phyloP scores from a whole-genome alignment of 2,797 vertebrate species.

The Gambusia yucatana region DNA sequence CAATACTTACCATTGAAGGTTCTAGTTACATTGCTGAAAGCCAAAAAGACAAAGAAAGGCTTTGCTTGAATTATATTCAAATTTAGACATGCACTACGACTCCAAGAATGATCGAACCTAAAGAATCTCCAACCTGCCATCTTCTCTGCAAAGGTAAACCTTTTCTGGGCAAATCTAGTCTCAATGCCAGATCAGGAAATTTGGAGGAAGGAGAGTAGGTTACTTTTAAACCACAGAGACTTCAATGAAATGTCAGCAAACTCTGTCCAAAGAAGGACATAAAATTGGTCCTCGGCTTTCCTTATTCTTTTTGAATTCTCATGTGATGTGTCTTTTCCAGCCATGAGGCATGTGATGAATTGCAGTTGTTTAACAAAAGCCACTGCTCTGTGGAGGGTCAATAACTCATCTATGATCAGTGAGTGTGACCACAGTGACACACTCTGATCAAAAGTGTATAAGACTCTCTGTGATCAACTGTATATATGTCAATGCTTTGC shows the following conservation, averaged over 20 bases:
- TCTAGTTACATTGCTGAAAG: neutral
- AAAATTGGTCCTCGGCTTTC: constrained; percentile 39
- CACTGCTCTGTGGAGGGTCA: constrained; percentile 74
- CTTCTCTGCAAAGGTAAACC: constrained; percentile 11
- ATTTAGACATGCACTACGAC: constrained; percentile 15
- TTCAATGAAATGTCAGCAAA: constrained; percentile 13
- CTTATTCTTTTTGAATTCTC: constrained; percentile 49
- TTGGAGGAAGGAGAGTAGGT: neutral
- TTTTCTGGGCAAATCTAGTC: constrained; percentile 19
- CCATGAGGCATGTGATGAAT: constrained; percentile 72
- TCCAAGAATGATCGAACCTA: constrained; percentile 12
- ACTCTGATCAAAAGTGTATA: constrained; percentile 74
- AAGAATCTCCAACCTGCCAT: constrained; percentile 20
- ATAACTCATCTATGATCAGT: constrained; percentile 80
- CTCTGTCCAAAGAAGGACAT: neutral
- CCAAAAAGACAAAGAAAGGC: neutral
- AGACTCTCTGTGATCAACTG: constrained; percentile 66
- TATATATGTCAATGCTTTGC: constrained; percentile 63
- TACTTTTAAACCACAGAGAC: neutral
- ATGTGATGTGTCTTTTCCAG: constrained; percentile 58
- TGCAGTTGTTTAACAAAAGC: constrained; percentile 64
- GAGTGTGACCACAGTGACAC: constrained; percentile 71
- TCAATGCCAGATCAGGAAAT: neutral
- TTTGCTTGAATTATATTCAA: constrained; percentile 1
- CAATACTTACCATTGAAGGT: neutral